Percentiles rank a stretch among this genome's conserved stretches.
Evolutionary conservation across 1,140 invertebrate genomes (phyloP).

Genomic region (Aleiodes sp.): DNA sequence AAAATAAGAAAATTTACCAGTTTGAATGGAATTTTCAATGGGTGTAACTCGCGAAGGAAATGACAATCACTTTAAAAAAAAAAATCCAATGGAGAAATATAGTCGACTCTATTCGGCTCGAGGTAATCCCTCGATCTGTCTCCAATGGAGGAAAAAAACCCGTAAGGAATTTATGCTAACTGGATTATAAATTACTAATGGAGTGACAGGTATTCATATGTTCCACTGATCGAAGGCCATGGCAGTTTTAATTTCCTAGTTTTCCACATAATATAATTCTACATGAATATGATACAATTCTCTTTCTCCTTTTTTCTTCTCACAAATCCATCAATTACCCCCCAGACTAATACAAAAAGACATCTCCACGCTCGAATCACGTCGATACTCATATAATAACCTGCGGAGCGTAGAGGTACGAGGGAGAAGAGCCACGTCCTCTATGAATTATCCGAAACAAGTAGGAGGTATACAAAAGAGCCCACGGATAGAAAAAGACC

Average conservation of each 20-base stretch:
- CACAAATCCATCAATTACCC: neutral
- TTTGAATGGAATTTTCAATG: no score
- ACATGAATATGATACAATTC: no score
- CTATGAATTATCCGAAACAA: conserved; percentile 29
- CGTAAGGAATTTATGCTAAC: conserved; percentile 59
- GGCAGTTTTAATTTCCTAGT: neutral
- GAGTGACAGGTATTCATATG: neutral
- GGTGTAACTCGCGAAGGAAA: no score
- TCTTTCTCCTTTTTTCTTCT: neutral
- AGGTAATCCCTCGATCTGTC: neutral
- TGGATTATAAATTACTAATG: conserved; percentile 31
- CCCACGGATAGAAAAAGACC: conserved; percentile 25
- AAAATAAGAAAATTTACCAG: no score
- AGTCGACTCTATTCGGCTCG: neutral
- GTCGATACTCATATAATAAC: neutral
- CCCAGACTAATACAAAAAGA: neutral
- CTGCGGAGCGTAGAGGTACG: neutral
- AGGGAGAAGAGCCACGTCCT: conserved; percentile 21
- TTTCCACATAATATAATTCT: neutral
- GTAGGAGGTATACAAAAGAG: conserved; percentile 23
- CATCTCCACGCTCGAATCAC: neutral
- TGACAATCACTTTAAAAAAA: no score
- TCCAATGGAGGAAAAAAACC: conserved; percentile 40
- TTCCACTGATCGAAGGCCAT: neutral
- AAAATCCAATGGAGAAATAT: neutral